phyloP scores from a whole-genome alignment of 2,797 vertebrate species.

The Rhinichthys osculus region DNA sequence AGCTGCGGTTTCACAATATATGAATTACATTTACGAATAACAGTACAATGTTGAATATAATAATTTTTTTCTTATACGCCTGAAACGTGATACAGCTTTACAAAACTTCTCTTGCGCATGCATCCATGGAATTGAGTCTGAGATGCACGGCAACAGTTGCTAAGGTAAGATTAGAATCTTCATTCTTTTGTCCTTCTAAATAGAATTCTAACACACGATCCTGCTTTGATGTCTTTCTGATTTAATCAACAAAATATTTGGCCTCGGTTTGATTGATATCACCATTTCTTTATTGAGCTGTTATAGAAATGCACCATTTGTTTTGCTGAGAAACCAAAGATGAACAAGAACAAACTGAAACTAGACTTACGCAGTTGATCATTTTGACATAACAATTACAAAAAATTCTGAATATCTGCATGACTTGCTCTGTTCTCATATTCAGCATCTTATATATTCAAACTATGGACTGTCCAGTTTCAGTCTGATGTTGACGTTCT shows the following conservation, averaged over 20 bases:
- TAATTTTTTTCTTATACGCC: no score
- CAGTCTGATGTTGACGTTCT: neutral
- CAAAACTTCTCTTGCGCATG: no score
- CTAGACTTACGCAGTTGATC: neutral
- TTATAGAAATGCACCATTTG: neutral
- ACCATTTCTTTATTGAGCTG: neutral
- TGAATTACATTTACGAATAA: no score
- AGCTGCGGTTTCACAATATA: no score
- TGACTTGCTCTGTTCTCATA: neutral
- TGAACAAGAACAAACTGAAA: neutral
- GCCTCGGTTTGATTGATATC: neutral
- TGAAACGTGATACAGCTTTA: no score
- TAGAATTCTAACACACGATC: neutral
- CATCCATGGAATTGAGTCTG: neutral
- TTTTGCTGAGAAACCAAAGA: neutral
- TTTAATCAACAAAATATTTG: neutral
- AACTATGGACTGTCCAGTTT: neutral
- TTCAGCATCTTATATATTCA: neutral
- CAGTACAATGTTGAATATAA: no score
- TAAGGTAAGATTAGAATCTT: neutral
- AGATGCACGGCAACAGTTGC: neutral
- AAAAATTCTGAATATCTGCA: neutral
- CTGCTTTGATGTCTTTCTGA: neutral
- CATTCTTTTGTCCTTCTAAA: neutral
- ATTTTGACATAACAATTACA: neutral